phyloP scores from a whole-genome alignment of 2,797 vertebrate genomes.

The Aratinga solstitialis region DNA sequence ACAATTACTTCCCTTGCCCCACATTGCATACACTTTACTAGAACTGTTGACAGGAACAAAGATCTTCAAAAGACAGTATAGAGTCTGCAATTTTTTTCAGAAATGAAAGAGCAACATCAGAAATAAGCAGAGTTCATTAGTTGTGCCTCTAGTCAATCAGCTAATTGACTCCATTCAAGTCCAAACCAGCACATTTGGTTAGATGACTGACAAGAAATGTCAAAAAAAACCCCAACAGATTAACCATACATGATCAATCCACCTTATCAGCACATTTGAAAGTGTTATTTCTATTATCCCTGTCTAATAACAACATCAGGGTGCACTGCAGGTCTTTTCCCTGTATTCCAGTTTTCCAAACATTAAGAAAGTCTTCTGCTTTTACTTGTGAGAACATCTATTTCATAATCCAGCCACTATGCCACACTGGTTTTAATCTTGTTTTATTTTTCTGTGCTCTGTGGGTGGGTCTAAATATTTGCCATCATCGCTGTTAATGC shows the following conservation, averaged over 20 bases:
- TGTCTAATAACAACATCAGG: not conserved
- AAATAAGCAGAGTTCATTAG: not conserved
- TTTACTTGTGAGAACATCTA: not conserved
- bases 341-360: not conserved
- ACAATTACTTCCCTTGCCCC: not conserved
- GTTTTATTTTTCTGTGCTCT: not conserved
- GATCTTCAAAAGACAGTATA: not conserved
- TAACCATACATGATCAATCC: not conserved
- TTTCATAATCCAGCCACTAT: not conserved
- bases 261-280: not conserved
- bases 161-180: not conserved
- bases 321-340: not conserved
- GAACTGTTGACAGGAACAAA: not conserved
- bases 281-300: not conserved
- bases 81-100: not conserved
- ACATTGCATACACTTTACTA: not conserved
- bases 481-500: not conserved
- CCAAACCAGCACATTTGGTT: not conserved
- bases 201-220: not conserved
- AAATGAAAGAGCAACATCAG: not conserved
- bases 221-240: not conserved
- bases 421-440: not conserved
- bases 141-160: not conserved
- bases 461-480: not conserved
- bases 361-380: not conserved